Evolutionary conservation across 2,113 vertebrate species (phyloP).

Genomic region (Cariama cristata): DNA sequence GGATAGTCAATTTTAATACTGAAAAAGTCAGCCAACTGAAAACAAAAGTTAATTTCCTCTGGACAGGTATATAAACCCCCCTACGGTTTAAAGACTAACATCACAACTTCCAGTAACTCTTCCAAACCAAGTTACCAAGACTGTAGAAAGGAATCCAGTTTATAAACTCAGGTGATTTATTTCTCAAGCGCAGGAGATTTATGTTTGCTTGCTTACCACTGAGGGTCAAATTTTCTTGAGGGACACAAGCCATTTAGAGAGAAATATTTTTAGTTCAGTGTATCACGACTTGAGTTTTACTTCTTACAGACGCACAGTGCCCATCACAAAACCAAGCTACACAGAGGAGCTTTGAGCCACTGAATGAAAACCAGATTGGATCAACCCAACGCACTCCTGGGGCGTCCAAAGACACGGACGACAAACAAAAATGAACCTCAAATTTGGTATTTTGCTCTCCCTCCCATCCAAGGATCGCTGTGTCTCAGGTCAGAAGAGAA

Average conservation of each 20-base stretch:
- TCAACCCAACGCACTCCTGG: background rate
- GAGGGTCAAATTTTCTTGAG: background rate
- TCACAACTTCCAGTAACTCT: background rate
- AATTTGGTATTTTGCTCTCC: background rate
- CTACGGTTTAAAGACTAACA: background rate
- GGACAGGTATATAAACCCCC: background rate
- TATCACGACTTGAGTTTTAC: background rate
- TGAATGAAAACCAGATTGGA: background rate
- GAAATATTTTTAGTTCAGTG: background rate
- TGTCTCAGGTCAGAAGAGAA: background rate
- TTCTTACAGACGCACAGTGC: background rate
- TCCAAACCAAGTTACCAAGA: background rate
- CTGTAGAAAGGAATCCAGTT: background rate
- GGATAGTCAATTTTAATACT: background rate
- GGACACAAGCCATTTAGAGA: background rate
- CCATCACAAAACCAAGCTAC: background rate
- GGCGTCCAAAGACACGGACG: background rate
- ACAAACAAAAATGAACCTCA: background rate
- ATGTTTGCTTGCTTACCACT: background rate
- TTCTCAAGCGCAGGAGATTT: background rate
- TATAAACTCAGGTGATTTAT: background rate
- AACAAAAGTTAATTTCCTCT: background rate
- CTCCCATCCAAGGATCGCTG: background rate
- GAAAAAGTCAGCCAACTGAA: background rate
- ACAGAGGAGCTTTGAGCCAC: background rate